Evolutionary conservation across 1,140 invertebrate genomes (phyloP), one percentile per base, ranked within the genome.

Genomic region (Lucilia sericata): DNA sequence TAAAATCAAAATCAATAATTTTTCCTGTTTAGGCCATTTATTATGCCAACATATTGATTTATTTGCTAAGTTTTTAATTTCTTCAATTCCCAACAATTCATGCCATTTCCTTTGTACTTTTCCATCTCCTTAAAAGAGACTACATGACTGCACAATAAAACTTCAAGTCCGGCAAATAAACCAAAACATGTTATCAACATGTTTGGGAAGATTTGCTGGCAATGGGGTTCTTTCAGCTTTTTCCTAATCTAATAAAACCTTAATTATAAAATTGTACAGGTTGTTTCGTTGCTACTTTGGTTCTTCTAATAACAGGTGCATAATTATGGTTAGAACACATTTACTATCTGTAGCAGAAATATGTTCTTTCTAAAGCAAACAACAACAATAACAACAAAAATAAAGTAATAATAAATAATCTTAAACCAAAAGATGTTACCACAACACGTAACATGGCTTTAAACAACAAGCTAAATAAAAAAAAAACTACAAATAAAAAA

Each of bases 211-310:
- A 60, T 17, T 3, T 60, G 13, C 13, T 7, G 2, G 14, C 13
- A 17, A n/a, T 5, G 12, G 12, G 7, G 14, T n/a, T 7, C n/a
- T 17, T 7, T 5, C 14, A 8, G n/a, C 74, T 12, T 75, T 75
- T 75, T 60, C 55, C 55, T 60, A 60, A 60, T 60, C 55, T 60
- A 60, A 60, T 60, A 60, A 60, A 60, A 60, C 55, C 55, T 60
- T 60, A 60, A 60, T 60, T 60, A 60, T 60, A 60, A 60, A 60
- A 60, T 60, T 60, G 55, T 17, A 60, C 55, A 60, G 55, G 55
- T 60, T 60, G n/a, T 60, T 60, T 3, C 14, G 14, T n/a, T 36
- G 7, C 7, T 36, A 25, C 42, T 42, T 42, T 42, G 42, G 42
- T 10, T 42, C 13, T 75, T 75, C 21, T 75, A 75, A 75, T 25